Percentiles rank a stretch among this genome's conserved stretches.
Conservation (phyloP, 2,888 invertebrate species). For the Helleia helle region DNA sequence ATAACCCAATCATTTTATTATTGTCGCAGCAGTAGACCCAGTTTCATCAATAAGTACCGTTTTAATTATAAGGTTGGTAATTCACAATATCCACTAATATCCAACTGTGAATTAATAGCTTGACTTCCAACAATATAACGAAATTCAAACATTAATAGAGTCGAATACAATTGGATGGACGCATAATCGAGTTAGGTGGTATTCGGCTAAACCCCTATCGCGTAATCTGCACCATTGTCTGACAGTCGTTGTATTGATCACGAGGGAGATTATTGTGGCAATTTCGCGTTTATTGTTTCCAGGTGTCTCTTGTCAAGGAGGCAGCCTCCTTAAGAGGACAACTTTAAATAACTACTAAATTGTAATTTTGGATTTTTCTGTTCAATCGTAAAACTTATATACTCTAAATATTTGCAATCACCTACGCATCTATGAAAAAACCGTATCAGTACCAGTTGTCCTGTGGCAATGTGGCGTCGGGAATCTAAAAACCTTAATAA, state of each 20-base stretch:
- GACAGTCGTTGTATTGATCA: constrained; percentile 60
- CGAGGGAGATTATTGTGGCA: constrained; percentile 69
- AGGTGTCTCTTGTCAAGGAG: constrained; percentile 56
- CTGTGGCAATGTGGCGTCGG: no score
- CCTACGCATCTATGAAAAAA: no score
- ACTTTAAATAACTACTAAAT: no score
- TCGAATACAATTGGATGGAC: constrained; percentile 71
- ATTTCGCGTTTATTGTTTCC: constrained; percentile 69
- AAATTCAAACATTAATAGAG: constrained; percentile 72
- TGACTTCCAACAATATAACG: constrained; percentile 58
- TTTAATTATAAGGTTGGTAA: no score
- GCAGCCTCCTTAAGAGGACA: constrained; percentile 46
- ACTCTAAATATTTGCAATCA: no score
- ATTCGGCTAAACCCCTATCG: constrained; percentile 69
- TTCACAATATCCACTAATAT: constrained; percentile 39
- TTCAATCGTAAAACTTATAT: no score
- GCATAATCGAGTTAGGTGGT: constrained; percentile 72
- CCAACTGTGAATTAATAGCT: constrained; percentile 42
- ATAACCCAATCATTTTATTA: not conserved
- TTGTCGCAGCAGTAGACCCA: no score
- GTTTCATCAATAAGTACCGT: no score
- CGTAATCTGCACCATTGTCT: constrained; percentile 68
- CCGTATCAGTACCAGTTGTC: no score
- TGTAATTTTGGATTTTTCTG: no score
- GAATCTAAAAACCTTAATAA: no score